Percentiles rank a stretch among this genome's conserved stretches.
Evolutionary conservation across 2,888 invertebrate genomes (phyloP).

Genomic region (Harpagoxenus sublaevis): DNA sequence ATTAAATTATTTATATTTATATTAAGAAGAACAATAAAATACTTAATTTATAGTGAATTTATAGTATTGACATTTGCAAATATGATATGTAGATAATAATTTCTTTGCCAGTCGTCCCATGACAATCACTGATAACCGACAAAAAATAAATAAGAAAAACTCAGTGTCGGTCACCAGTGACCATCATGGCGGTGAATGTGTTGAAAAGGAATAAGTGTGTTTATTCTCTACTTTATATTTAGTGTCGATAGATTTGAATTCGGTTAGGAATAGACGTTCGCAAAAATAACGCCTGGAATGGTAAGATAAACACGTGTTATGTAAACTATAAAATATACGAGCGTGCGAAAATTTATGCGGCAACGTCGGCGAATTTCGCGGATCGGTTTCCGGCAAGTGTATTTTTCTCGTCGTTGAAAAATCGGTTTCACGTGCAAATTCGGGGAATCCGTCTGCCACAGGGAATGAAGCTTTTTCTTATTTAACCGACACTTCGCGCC

Average conservation of each 20-base stretch:
- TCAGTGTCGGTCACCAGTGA: no score
- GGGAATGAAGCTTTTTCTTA: conserved; percentile 42
- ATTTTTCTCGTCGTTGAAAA: conserved; percentile 46
- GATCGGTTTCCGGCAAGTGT: conserved; percentile 55
- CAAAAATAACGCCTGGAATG: conserved; percentile 28
- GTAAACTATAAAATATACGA: conserved; percentile 35
- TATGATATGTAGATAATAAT: no score
- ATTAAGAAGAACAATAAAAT: no score
- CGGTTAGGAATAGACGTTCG: conserved; percentile 16
- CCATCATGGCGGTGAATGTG: not conserved
- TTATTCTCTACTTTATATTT: not conserved
- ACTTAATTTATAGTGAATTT: no score
- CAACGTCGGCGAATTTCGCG: conserved; percentile 45
- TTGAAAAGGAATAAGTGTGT: not conserved
- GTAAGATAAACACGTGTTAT: conserved; percentile 48
- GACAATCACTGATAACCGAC: no score
- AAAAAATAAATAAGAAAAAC: no score
- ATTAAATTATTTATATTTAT: no score
- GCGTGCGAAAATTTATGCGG: conserved; percentile 49
- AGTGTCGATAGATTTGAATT: not conserved
- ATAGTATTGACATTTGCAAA: no score
- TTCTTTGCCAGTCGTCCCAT: no score
- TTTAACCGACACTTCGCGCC: conserved; percentile 56
- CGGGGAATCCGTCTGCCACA: conserved; percentile 42
- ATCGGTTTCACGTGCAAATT: conserved; percentile 54